These are phyloP conservation scores for Phylloscopus whistleri DNA, from an alignment of 2,113 vertebrate genomes.

Conservation along the genomic window DNA sequence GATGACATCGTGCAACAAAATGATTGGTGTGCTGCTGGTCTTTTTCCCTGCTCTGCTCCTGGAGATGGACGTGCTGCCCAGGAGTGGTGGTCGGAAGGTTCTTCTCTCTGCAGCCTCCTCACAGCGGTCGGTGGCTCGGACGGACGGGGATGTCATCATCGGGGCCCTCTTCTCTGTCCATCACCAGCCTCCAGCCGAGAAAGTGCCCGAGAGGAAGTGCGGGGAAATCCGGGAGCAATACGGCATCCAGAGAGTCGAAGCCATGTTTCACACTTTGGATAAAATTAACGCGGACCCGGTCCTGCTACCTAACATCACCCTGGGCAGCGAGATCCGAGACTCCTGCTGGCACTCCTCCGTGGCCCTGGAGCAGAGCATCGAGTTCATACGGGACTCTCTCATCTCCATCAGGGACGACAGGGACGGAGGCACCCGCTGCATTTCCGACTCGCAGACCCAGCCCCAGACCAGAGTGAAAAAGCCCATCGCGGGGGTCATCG, in stretches of 20 bases:
- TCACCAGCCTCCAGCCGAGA: constrained; percentile 95
- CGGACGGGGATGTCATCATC: constrained; percentile 97
- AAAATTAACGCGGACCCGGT: constrained; percentile 90
- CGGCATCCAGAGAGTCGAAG: constrained; percentile 97
- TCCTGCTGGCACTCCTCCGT: constrained; percentile 99
- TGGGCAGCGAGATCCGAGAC: constrained; percentile 97
- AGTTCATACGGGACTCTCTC: constrained; percentile 97
- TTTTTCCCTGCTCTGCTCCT: constrained; percentile 77
- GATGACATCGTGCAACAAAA: constrained; percentile 81
- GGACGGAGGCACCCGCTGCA: constrained; percentile 87
- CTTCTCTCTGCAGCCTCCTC: constrained; percentile 77
- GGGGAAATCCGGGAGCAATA: constrained; percentile 98
- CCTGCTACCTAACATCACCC: constrained; percentile 93
- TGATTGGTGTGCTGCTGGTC: constrained; percentile 77
- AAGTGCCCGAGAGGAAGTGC: constrained; percentile 95
- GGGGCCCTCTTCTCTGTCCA: constrained; percentile 98
- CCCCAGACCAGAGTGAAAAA: constrained; percentile 84
- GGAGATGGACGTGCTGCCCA: constrained; percentile 74
- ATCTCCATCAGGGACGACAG: constrained; percentile 95
- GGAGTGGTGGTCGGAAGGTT: constrained; percentile 69
- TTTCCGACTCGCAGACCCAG: constrained; percentile 85
- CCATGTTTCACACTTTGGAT: constrained; percentile 98
- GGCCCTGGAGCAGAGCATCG: constrained; percentile 97
- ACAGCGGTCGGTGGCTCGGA: constrained; percentile 90
- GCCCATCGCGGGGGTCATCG: constrained; percentile 96